These are phyloP conservation scores for Malacoctenus gilli DNA, from an alignment of 2,797 vertebrate genomes.

Conservation along the genomic window DNA sequence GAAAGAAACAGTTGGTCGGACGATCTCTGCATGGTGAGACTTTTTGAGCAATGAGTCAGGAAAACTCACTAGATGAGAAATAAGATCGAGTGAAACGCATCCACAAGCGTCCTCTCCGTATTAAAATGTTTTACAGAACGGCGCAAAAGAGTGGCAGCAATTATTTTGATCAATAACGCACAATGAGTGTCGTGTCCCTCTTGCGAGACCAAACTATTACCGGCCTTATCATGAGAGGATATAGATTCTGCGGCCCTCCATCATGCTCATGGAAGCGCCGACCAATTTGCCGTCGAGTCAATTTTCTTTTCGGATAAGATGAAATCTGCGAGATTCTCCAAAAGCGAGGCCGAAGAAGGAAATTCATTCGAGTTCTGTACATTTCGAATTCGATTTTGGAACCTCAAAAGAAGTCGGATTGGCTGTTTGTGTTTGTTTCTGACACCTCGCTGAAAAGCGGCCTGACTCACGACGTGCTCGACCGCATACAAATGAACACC, in stretches of 20 bases:
- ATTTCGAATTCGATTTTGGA: constrained; percentile 6
- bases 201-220: constrained; percentile 44
- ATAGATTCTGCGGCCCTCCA: constrained; percentile 53
- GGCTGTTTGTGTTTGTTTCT: constrained; percentile 17
- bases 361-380: constrained; percentile 11
- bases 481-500: constrained; percentile 44
- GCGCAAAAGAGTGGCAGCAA: constrained; percentile 44
- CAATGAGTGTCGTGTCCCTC: constrained; percentile 46
- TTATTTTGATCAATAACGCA: constrained; percentile 65
- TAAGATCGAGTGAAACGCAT: constrained; percentile 31
- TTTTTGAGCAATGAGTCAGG: constrained; percentile 23
- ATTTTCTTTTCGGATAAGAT: constrained; percentile 59
- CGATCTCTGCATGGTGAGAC: constrained; percentile 16
- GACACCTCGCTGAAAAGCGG: constrained; percentile 22
- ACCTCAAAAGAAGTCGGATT: constrained; percentile 6
- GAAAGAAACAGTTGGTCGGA: constrained; percentile 14
- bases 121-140: constrained; percentile 24
- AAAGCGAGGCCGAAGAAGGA: constrained; percentile 30
- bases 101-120: constrained; percentile 27
- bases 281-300: constrained; percentile 63
- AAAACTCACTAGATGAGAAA: constrained; percentile 39
- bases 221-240: constrained; percentile 53
- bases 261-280: constrained; percentile 40
- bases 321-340: constrained; percentile 24
- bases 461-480: constrained; percentile 18